Conservation (phyloP, 2,888 invertebrate genomes). For the Cephus sareptanus region DNA sequence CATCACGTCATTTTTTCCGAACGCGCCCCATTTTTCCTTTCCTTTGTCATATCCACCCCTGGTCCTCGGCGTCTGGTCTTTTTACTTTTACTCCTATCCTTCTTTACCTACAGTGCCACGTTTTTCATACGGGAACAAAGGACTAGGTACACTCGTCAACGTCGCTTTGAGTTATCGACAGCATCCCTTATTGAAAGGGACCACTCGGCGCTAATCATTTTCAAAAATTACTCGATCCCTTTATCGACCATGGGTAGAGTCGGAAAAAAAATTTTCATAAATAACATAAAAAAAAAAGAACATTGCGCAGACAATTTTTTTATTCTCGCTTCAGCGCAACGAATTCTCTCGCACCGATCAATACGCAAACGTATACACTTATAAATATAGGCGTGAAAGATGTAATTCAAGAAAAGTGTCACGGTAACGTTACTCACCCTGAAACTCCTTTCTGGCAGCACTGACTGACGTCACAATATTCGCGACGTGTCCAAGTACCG, state of each 20-base stretch:
- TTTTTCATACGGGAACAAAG: not conserved
- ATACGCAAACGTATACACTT: not conserved
- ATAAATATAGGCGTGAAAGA: not conserved
- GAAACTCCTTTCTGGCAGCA: slow-evolving; percentile 97
- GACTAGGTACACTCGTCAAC: not conserved
- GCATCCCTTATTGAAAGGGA: not conserved
- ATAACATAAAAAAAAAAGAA: not conserved
- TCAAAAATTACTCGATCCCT: not conserved
- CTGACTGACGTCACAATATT: slow-evolving; percentile 98
- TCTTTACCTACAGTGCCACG: not conserved
- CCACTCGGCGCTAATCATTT: not conserved
- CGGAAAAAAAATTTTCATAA: not conserved
- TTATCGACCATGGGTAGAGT: not conserved
- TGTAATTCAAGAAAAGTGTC: not conserved
- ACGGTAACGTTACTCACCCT: slow-evolving; percentile 76
- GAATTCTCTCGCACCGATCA: not conserved
- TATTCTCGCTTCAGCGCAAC: not conserved
- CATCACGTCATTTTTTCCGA: not conserved
- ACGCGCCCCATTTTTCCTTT: not conserved
- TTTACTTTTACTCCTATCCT: not conserved
- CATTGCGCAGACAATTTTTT: not conserved
- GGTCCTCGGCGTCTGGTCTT: not conserved
- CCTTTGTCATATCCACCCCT: not conserved
- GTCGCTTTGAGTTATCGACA: not conserved
- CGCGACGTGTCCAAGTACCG: slow-evolving; percentile 96